phyloP scores from a whole-genome alignment of 35 echinoderm and acorn worm genomes.

The Strongylocentrotus purpuratus region DNA sequence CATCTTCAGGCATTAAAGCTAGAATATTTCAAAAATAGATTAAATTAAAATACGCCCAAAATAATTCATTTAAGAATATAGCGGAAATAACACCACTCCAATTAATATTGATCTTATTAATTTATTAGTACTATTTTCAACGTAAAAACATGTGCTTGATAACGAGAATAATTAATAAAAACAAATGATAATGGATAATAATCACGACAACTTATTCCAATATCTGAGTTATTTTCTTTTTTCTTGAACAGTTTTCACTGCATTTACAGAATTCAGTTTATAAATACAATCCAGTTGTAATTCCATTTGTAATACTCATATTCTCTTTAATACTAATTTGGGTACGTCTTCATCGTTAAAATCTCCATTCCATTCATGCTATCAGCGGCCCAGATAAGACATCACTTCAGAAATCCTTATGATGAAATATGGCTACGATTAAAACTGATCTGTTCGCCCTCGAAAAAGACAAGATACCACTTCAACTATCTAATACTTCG shows the following conservation, averaged over 20 bases:
- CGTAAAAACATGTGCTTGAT: too few relatives aligned
- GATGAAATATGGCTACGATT: background rate
- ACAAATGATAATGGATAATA: too few relatives aligned
- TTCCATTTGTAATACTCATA: too few relatives aligned
- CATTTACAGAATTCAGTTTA: too few relatives aligned
- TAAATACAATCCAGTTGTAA: too few relatives aligned
- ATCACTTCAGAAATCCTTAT: background rate
- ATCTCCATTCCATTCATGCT: background rate
- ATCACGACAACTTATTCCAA: too few relatives aligned
- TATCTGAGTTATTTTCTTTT: too few relatives aligned
- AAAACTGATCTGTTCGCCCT: background rate
- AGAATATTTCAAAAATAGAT: background rate
- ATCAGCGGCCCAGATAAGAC: background rate
- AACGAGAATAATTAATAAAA: too few relatives aligned
- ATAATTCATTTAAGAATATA: background rate
- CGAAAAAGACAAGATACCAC: background rate
- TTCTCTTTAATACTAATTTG: background rate
- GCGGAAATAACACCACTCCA: background rate
- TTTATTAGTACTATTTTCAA: too few relatives aligned
- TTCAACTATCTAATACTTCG: too few relatives aligned
- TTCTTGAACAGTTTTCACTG: too few relatives aligned
- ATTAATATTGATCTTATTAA: background rate
- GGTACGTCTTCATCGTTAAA: background rate
- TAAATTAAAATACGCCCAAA: background rate
- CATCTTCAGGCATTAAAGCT: slow-evolving; percentile 34